These are phyloP conservation scores for Cristatella mucedo DNA, from an alignment of 2,888 invertebrate species.

Conservation along the genomic window DNA sequence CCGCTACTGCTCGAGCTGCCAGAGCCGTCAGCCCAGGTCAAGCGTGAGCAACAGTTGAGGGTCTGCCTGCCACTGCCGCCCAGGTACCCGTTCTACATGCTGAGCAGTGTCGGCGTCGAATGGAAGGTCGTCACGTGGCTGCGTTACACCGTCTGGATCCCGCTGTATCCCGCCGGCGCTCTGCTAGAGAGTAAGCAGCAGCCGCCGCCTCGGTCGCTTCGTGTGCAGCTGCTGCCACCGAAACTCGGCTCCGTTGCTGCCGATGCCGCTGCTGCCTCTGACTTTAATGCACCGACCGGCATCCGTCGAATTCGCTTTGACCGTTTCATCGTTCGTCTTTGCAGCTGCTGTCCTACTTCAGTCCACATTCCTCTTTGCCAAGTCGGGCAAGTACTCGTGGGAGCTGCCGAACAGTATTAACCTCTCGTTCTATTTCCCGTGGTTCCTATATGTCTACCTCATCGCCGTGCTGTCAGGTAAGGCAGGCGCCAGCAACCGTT, in stretches of 20 bases:
- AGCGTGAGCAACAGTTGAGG: too few species aligned
- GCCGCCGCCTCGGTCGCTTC: too few species aligned
- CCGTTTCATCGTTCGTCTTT: slow-evolving; percentile 13
- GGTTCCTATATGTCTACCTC: slow-evolving; percentile 59
- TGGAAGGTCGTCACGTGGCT: slow-evolving; percentile 69
- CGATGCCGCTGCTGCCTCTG: too few species aligned
- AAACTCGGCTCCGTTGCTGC: too few species aligned
- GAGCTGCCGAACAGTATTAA: slow-evolving; percentile 69
- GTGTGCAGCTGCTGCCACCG: too few species aligned
- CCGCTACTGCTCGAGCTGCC: too few species aligned
- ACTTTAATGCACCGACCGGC: too few species aligned
- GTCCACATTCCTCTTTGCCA: slow-evolving; percentile 75
- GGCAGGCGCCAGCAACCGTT: slow-evolving; percentile 12
- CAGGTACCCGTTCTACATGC: slow-evolving; percentile 82
- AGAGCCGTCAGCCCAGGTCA: too few species aligned
- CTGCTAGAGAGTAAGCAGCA: too few species aligned
- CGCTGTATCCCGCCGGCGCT: slow-evolving; percentile 75
- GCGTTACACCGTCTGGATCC: slow-evolving; percentile 80
- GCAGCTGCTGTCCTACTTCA: slow-evolving; percentile 41
- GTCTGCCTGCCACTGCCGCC: slow-evolving; percentile 12
- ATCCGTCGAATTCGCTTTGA: too few species aligned
- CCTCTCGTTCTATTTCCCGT: slow-evolving; percentile 67
- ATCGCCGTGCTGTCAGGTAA: slow-evolving; percentile 56
- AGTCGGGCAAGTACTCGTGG: slow-evolving; percentile 58
- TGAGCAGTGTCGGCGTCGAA: slow-evolving; percentile 58